phyloP scores from a whole-genome alignment of 2,888 invertebrate species.

The Dendrolimus houi region DNA sequence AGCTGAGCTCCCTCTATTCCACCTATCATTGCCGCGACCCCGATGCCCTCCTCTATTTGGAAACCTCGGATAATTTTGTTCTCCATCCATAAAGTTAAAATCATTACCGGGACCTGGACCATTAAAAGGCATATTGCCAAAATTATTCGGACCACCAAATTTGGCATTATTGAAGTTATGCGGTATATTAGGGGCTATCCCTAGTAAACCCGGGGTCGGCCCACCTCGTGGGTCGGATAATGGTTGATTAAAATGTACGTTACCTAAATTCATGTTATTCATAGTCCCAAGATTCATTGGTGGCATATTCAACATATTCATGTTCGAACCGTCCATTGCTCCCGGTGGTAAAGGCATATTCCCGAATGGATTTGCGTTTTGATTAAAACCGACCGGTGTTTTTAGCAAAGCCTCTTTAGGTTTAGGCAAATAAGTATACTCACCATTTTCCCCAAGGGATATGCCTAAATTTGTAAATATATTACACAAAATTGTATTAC shows the following conservation, averaged over 20 bases:
- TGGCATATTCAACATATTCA: conserved; percentile 60
- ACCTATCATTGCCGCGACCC: conserved; percentile 62
- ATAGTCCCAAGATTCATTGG: conserved; percentile 61
- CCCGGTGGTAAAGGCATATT: conserved; percentile 41
- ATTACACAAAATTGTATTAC: conserved; percentile 69
- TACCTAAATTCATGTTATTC: conserved; percentile 57
- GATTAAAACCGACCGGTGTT: conserved; percentile 57
- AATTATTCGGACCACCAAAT: conserved; percentile 57
- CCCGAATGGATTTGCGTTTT: conserved; percentile 44
- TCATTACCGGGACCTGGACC: conserved; percentile 58
- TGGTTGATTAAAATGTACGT: conserved; percentile 58
- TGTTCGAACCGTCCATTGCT: conserved; percentile 45
- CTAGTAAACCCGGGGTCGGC: conserved; percentile 73
- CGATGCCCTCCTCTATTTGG: conserved; percentile 59
- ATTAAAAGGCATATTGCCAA: conserved; percentile 60
- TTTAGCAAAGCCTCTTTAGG: conserved; percentile 65
- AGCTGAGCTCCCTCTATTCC: conserved; percentile 62
- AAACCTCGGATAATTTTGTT: conserved; percentile 60
- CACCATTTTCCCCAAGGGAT: conserved; percentile 74
- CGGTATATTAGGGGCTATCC: conserved; percentile 73
- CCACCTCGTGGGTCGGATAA: conserved; percentile 67
- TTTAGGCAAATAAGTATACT: conserved; percentile 66
- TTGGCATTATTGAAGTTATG: conserved; percentile 62
- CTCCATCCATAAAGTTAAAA: conserved; percentile 59
- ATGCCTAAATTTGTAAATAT: conserved; percentile 80